Evolutionary conservation across 1,140 invertebrate genomes (phyloP), one percentile per base, ranked within the genome.

Genomic region (Bicyclus anynana): DNA sequence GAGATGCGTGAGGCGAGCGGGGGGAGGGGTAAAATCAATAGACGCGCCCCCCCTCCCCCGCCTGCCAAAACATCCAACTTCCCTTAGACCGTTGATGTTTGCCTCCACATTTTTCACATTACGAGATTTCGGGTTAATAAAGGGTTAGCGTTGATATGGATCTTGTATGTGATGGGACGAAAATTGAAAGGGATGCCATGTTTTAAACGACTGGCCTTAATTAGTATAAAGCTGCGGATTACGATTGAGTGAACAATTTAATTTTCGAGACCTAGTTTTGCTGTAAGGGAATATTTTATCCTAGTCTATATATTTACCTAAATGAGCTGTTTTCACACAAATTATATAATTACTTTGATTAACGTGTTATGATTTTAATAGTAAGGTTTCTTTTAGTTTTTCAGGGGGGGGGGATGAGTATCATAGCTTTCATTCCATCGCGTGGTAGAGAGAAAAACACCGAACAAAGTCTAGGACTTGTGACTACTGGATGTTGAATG

Each of bases 1-100:
- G 77, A 78, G 74, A 74, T 70, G 77, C 64, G 71, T 77, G 65
- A 53, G 49, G 65, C 62, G 73, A 48, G 42, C 55, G 65, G 65
- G 62, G 59, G 56, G 54, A 44, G 53, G 48, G 64, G 62, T 62
- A 81, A 81, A 81, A 81, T 81, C 79, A 79, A 81, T 81, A 80
- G 73, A 74, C 66, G 18, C 59, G 35, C 23, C 47, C 20, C 60
- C 62, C 62, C 65, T 67, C 56, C 68, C 66, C 65, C 63, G 62
- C 65, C 61, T 61, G 52, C 70, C 69, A 69, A 74, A 78, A 80
- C 70, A 73, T 67, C 62, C 62, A 40, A 65, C 62, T 58, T 58
- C 54, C 58, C 47, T 47, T 49, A 10, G n/a, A 13, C 46, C 53
- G 51, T 60, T 68, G 65, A 74, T 71, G 57, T 78, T 62, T 62